phyloP scores from a whole-genome alignment of 2,888 invertebrate species.

The Xestia sexstrigata region DNA sequence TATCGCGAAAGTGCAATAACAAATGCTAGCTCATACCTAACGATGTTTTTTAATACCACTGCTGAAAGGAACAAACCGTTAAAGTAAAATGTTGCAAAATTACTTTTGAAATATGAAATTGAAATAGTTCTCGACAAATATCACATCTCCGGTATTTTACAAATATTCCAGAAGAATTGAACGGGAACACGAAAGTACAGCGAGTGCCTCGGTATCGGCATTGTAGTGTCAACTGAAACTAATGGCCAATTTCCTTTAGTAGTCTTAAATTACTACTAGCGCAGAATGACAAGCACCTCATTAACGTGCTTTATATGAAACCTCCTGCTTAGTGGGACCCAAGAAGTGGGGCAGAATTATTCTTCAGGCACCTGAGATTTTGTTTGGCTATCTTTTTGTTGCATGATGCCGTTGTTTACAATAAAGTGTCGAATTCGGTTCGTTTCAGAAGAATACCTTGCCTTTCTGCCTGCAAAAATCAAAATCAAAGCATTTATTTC shows the following conservation, averaged over 20 bases:
- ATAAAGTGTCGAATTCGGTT: background rate
- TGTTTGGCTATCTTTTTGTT: background rate
- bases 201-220: background rate
- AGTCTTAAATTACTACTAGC: slow-evolving; percentile 31
- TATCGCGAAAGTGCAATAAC: background rate
- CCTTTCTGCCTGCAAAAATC: too few species aligned
- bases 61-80: background rate
- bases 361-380: background rate
- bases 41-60: background rate
- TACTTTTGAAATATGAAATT: background rate
- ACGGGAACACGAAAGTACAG: background rate
- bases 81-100: background rate
- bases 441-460: background rate
- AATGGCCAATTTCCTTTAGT: slow-evolving; percentile 55
- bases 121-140: slow-evolving; percentile 6
- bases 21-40: background rate
- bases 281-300: slow-evolving; percentile 49
- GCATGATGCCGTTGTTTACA: background rate
- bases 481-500: too few species aligned
- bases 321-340: background rate
- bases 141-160: background rate
- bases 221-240: slow-evolving; percentile 47
- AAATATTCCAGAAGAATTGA: slow-evolving; percentile 17
- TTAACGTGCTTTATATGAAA: slow-evolving; percentile 27
- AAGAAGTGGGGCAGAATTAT: background rate